These are phyloP conservation scores for Hemitrygon akajei DNA, from an alignment of 2,797 vertebrate species.

Conservation along the genomic window DNA sequence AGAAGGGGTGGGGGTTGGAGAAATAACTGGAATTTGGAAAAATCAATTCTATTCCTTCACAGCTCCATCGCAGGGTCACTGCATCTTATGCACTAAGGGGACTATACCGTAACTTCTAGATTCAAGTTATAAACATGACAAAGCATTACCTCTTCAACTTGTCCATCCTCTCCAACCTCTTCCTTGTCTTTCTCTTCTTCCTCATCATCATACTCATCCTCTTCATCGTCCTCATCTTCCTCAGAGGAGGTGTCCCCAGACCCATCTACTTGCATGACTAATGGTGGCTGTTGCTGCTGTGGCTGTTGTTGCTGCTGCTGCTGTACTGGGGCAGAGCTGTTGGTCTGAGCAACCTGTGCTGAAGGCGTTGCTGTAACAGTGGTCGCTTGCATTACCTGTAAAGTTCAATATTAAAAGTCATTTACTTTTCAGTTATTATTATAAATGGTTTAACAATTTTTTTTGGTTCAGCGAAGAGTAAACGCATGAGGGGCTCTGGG, in stretches of 20 bases:
- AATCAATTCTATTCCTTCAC: too few relatives aligned
- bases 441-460: too few relatives aligned
- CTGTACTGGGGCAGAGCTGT: slow-evolving; percentile 49
- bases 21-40: too few relatives aligned
- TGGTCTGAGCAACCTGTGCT: slow-evolving; percentile 61
- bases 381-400: slow-evolving; percentile 69
- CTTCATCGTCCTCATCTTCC: slow-evolving; percentile 90
- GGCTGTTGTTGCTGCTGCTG: slow-evolving; percentile 67
- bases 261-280: slow-evolving; percentile 92
- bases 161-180: slow-evolving; percentile 80
- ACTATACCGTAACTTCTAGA: too few relatives aligned
- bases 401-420: background rate
- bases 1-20: too few relatives aligned
- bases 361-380: slow-evolving; percentile 57
- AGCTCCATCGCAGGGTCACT: too few relatives aligned
- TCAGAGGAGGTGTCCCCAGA: slow-evolving; percentile 91
- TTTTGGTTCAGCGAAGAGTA: too few relatives aligned
- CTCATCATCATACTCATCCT: slow-evolving; percentile 95
- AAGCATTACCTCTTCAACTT: slow-evolving; percentile 84
- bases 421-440: background rate
- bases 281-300: slow-evolving; percentile 65
- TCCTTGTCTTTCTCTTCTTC: slow-evolving; percentile 97
- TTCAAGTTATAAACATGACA: too few relatives aligned
- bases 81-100: too few relatives aligned
- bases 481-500: too few relatives aligned